Percentiles rank a stretch among this genome's conserved stretches.
Evolutionary conservation across 2,888 invertebrate genomes (phyloP).

Genomic region (Perizoma flavofasciatum): DNA sequence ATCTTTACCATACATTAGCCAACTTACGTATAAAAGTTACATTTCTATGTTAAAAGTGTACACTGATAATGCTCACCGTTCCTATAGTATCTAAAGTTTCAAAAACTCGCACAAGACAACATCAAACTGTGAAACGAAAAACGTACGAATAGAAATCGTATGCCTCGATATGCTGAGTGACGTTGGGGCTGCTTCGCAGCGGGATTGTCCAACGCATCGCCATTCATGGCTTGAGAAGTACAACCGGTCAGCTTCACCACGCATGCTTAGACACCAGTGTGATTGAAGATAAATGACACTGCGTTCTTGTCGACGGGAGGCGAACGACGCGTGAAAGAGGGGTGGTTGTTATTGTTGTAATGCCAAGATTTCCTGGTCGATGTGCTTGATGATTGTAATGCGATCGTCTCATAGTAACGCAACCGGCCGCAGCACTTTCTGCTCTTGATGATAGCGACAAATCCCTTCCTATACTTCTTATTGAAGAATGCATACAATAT

Average conservation of each 20-base stretch:
- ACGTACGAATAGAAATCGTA: constrained; percentile 60
- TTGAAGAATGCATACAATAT: constrained; percentile 97
- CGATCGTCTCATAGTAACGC: constrained; percentile 94
- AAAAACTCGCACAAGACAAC: constrained; percentile 64
- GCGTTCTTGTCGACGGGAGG: constrained; percentile 79
- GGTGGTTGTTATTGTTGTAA: constrained; percentile 88
- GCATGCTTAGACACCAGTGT: constrained; percentile 86
- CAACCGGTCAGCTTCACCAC: constrained; percentile 46
- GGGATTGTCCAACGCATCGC: constrained; percentile 45
- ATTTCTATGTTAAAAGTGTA: constrained; percentile 47
- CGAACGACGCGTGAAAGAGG: constrained; percentile 83
- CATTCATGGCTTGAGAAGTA: constrained; percentile 48
- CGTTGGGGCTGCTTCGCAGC: constrained; percentile 42
- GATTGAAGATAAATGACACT: constrained; percentile 86
- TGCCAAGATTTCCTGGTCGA: constrained; percentile 94
- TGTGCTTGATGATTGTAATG: constrained; percentile 93
- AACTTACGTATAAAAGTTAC: constrained; percentile 73
- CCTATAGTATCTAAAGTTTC: constrained; percentile 35
- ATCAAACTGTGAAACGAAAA: constrained; percentile 70
- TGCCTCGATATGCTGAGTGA: constrained; percentile 67
- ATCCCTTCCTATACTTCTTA: constrained; percentile 95
- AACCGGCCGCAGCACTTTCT: constrained; percentile 93
- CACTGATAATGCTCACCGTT: constrained; percentile 47
- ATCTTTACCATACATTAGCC: constrained; percentile 62
- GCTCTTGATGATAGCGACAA: constrained; percentile 93